Evolutionary conservation across 2,888 invertebrate species (phyloP).

Genomic region (Rambutsinella grinnellia): DNA sequence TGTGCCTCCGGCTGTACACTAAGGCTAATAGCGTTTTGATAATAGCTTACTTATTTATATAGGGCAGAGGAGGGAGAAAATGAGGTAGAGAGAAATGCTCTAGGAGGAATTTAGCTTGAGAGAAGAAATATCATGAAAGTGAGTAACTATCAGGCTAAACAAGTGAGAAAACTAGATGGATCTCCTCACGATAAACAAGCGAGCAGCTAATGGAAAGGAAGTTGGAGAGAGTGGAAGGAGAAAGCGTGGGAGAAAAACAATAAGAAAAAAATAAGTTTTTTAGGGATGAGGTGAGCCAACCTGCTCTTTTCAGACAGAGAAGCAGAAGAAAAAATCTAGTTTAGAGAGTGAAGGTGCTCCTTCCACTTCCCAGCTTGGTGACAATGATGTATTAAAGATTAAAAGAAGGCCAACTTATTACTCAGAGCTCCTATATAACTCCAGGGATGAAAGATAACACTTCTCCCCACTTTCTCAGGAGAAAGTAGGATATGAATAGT

Average conservation of each 20-base stretch:
- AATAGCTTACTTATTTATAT: not conserved
- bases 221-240: not conserved
- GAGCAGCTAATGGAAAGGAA: not conserved
- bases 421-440: slow-evolving; percentile 10
- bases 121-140: no score
- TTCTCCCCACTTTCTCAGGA: not conserved
- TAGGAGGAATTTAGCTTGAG: no score
- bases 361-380: slow-evolving; percentile 12
- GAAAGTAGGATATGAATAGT: not conserved
- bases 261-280: not conserved
- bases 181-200: not conserved
- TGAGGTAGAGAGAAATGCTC: no score
- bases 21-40: not conserved
- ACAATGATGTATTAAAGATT: slow-evolving; percentile 55
- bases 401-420: slow-evolving; percentile 46
- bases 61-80: not conserved
- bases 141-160: not conserved
- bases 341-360: slow-evolving; percentile 9
- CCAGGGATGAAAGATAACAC: not conserved
- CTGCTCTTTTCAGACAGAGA: not conserved
- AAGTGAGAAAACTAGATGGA: not conserved
- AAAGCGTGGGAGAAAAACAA: not conserved
- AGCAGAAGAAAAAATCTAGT: slow-evolving; percentile 15
- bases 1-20: not conserved
- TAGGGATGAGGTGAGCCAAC: not conserved